Evolutionary conservation across 2,113 vertebrate species (phyloP), one percentile per base, ranked within the genome.

Genomic region (Craseonycteris thonglongyai): DNA sequence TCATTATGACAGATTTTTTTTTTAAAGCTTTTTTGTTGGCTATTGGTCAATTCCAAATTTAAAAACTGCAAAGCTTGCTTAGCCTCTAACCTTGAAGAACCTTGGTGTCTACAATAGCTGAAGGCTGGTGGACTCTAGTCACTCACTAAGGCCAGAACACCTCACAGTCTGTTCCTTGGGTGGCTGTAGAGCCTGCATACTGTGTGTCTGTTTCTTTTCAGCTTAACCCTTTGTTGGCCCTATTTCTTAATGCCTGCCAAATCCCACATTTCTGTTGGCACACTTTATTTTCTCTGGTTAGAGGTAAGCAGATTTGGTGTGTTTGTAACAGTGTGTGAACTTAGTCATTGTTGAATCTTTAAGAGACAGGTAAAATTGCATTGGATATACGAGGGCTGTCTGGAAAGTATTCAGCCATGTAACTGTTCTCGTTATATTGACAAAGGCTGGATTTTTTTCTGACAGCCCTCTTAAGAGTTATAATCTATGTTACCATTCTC

Each of bases 61-160:
- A 92, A 96, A 96, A 95, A 95, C 93, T 90, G 94, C 94, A 92
- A 68, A 90, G 74, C 78, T 94, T 88, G 88, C 93, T 68, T 74
- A 72, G 59, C 40, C 63, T 94, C 68, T 93, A 18, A 94, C 93
- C 95, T 95, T 94, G 96, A 95, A 86, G 86, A 95, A 95, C 93
- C 88, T 94, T 95, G 95, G 90, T 88, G 30, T 49, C 66, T 15
- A 0, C 14, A 15, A 7, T 59, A 66, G 16, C 88, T 76, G 84
- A 38, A 68, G 86, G 33, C 71, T 28, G 21, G 21, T 54, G 30
- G 58, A 78, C 15, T 69, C n/a, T 33, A 47, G 75, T 35, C 81
- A 8, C 22, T n/a, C 49, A 4, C 18, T 35, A 19, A 28, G 21
- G 58, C 40, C 63, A 61, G 42, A 19, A 72, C n/a, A 42, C 35